phyloP scores from a whole-genome alignment of 53 echinoderm and acorn worm species.

The Zoroaster sp. region DNA sequence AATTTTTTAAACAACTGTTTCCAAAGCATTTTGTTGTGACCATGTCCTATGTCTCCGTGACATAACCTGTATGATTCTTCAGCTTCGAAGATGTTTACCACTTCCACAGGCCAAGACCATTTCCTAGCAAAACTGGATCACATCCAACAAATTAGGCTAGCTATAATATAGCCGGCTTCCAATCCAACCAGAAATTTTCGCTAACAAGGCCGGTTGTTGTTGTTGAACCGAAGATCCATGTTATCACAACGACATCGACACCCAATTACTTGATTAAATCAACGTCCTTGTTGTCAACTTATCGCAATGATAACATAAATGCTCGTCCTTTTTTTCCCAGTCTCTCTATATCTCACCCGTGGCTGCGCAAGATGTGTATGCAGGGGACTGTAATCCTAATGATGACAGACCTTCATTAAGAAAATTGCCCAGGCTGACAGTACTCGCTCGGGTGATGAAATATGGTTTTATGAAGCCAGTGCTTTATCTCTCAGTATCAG shows the following conservation, averaged over 20 bases:
- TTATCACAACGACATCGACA: constrained; percentile 44
- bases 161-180: neutral
- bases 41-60: no score
- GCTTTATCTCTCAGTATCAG: neutral
- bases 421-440: constrained; percentile 22
- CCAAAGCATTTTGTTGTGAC: no score
- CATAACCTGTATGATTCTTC: neutral
- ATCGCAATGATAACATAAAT: constrained; percentile 50
- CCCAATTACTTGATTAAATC: constrained; percentile 60
- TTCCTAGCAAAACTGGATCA: neutral
- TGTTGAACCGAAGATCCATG: neutral
- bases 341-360: neutral
- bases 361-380: neutral
- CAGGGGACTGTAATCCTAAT: neutral
- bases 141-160: no score
- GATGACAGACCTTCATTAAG: constrained; percentile 40
- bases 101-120: neutral
- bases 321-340: neutral
- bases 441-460: constrained; percentile 27
- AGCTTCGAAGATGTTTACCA: neutral
- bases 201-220: constrained; percentile 1
- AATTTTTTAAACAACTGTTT: no score
- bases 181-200: neutral
- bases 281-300: constrained; percentile 50
- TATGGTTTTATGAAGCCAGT: constrained; percentile 32